Evolutionary conservation across 92 coral and sea anemone species (phyloP), one percentile per base, ranked within the genome.

Genomic region (Porites rus): DNA sequence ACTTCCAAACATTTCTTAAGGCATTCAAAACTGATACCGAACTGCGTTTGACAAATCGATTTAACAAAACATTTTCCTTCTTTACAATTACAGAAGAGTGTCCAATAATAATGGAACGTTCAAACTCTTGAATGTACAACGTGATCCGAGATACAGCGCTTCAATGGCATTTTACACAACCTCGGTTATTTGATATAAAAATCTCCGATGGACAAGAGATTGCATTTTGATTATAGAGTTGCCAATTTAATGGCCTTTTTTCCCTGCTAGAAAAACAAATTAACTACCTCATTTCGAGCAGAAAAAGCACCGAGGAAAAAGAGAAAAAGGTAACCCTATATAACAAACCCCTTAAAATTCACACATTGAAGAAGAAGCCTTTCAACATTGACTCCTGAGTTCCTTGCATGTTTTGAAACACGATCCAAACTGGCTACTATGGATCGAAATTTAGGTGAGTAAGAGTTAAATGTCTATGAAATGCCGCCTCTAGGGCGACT

Each of bases 351-450:
- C 71, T 50, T 4, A 64, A 73, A 68, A 65, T 63, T 73, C 79
- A 17, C 73, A 62, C 80, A 88, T 60, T 71, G 77, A 53, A 68
- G 65, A 46, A 76, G 88, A 72, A 87, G 86, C 86, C 74, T 59
- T 31, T 78, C 80, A 88, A 92, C 46, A 91, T 82, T 80, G 85
- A 51, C 25, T 61, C 31, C 63, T 77, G 94, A 95, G 94, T 93
- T 91, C 92, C 94, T 75, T 72, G 92, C 88, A 93, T 97, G 98
- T 92, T 95, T 97, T 92, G 92, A 92, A 94, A 94, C 88, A 67
- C 93, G 97, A 91, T 92, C 82, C 93, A 88, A 84, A 91, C 75
- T 74, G 71, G 74, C 78, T 75, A 28, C 79, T 73, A 71, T 14
- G 65, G 87, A 69, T 72, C 71, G 53, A 79, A 43, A 83, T 46